Conservation (phyloP, 2,888 invertebrate species). For the Tenthredo livida region DNA sequence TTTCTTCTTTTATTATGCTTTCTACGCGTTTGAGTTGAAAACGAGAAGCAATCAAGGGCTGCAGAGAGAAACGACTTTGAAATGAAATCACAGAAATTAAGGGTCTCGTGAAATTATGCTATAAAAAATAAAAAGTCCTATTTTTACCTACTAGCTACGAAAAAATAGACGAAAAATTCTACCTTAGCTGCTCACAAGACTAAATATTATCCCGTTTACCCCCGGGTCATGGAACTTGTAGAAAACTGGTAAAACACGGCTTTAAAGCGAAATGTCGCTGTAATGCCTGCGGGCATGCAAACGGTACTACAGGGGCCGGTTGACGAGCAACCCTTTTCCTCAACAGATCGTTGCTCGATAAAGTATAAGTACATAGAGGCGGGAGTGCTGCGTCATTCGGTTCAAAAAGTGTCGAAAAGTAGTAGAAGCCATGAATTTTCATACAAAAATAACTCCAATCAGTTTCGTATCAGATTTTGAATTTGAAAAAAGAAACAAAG, state of each 20-base stretch:
- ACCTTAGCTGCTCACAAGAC: neutral
- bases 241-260: neutral
- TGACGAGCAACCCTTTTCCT: slow-evolving; percentile 14
- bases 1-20: neutral
- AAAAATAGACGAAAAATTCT: neutral
- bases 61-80: neutral
- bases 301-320: slow-evolving; percentile 7
- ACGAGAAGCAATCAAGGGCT: neutral
- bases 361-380: neutral
- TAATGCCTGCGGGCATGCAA: slow-evolving; percentile 3
- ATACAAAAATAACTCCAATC: neutral
- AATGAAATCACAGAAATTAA: neutral
- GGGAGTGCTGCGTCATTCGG: neutral
- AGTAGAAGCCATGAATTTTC: neutral
- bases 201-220: neutral
- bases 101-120: neutral
- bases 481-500: no score
- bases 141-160: neutral
- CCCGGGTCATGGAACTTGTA: neutral
- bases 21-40: neutral
- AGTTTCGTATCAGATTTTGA: neutral
- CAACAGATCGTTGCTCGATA: slow-evolving; percentile 4
- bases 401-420: neutral
- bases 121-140: neutral
- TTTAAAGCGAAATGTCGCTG: slow-evolving; percentile 2